A percentile compares a stretch with the other conserved stretches of the same genome.
phyloP scores from a whole-genome alignment of 2,797 vertebrate species.

The Hybognathus amarus region DNA sequence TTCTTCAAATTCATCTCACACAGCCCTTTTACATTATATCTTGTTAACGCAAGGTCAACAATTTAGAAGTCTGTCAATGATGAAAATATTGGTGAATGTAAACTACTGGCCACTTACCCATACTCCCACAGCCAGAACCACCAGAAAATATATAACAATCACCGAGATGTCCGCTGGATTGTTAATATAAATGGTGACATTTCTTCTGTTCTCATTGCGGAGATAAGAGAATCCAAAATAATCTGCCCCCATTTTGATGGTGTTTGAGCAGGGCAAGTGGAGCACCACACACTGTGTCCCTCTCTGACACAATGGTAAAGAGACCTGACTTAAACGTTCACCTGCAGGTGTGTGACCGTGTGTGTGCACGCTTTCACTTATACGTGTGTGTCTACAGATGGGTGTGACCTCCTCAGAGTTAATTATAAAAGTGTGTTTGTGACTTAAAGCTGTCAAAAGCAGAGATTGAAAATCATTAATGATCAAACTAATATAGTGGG shows the following conservation, averaged over 20 bases:
- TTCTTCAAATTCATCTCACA: neutral
- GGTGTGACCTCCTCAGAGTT: conserved; percentile 37
- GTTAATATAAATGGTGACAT: conserved; percentile 70
- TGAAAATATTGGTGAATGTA: neutral
- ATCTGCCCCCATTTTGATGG: conserved; percentile 67
- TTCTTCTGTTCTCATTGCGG: conserved; percentile 34
- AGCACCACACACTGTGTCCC: neutral
- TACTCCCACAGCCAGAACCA: conserved; percentile 91
- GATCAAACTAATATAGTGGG: conserved; percentile 63
- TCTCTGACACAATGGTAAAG: conserved; percentile 6
- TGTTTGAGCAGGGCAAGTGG: neutral
- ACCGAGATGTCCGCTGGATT: conserved; percentile 92
- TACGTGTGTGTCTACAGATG: neutral
- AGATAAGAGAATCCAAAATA: conserved; percentile 71
- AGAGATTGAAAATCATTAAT: conserved; percentile 63
- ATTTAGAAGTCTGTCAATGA: conserved; percentile 63
- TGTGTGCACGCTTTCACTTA: neutral
- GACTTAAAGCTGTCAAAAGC: conserved; percentile 20
- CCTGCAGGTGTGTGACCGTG: conserved; percentile 13
- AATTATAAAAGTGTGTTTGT: conserved; percentile 39
- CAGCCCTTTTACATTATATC: neutral
- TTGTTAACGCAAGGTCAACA: conserved; percentile 50
- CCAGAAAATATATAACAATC: conserved; percentile 90
- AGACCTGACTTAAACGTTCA: neutral
- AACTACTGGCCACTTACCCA: conserved; percentile 82